phyloP scores from a whole-genome alignment of 2,113 vertebrate genomes.

The Sylvilagus bachmani region DNA sequence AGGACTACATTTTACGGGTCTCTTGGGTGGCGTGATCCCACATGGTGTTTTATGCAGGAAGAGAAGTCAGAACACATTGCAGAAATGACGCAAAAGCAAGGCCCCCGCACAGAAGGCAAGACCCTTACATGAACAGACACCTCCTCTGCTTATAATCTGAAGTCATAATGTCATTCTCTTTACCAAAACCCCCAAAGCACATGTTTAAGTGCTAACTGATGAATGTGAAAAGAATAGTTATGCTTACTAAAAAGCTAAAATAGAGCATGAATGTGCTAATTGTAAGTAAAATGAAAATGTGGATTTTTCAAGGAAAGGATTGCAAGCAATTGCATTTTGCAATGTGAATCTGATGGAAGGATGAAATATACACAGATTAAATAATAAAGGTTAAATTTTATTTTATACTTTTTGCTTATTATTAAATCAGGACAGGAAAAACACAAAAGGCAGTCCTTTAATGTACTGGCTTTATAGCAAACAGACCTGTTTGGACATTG shows the following conservation, averaged over 20 bases:
- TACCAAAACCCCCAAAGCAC: background rate
- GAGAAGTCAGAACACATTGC: background rate
- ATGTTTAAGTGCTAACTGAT: background rate
- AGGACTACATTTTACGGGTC: background rate
- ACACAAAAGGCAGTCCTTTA: background rate
- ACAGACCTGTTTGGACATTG: background rate
- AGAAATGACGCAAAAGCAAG: background rate
- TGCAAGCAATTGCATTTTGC: background rate
- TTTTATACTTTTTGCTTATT: background rate
- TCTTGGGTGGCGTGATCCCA: background rate
- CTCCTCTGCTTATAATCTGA: background rate
- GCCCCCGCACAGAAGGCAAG: background rate
- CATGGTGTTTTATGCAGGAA: background rate
- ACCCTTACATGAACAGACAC: background rate
- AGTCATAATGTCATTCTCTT: background rate
- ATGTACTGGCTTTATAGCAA: background rate
- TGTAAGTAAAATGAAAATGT: conserved; percentile 25
- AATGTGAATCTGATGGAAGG: background rate
- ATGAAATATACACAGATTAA: background rate
- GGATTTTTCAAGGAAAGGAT: background rate
- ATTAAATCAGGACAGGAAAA: background rate
- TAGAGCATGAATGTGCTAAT: background rate
- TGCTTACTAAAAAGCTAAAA: background rate
- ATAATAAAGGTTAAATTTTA: background rate
- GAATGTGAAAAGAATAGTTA: background rate